Evolutionary conservation across 2,797 vertebrate genomes (phyloP).

Genomic region (Crenichthys baileyi): DNA sequence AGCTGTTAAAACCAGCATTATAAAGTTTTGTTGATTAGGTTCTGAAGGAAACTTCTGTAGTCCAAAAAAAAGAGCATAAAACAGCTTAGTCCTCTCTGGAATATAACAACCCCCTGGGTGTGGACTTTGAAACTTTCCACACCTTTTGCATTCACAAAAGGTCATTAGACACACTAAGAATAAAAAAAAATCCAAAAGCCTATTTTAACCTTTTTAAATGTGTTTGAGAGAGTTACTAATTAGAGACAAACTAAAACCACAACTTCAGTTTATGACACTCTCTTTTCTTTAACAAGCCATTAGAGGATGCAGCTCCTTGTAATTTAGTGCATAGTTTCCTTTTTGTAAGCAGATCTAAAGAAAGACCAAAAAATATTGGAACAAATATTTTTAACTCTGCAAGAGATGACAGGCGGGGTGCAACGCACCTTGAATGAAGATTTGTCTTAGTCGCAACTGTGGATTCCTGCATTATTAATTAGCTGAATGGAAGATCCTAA

Average conservation of each 20-base stretch:
- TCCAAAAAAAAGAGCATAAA: background rate
- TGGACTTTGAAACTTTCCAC: conserved; percentile 2
- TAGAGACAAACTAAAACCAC: background rate
- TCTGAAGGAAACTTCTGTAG: background rate
- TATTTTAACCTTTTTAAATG: conserved; percentile 1
- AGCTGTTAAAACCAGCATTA: background rate
- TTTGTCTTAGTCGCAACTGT: background rate
- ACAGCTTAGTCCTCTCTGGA: background rate
- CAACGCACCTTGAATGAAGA: background rate
- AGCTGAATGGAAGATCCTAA: background rate
- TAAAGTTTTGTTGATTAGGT: background rate
- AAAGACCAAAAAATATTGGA: background rate
- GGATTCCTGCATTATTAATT: background rate
- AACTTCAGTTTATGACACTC: background rate
- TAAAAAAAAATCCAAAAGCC: background rate
- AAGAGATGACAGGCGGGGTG: background rate
- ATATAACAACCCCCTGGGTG: background rate
- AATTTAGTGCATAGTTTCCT: conserved; percentile 1
- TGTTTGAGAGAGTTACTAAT: conserved; percentile 4
- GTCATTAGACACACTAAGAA: background rate
- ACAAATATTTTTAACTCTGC: background rate
- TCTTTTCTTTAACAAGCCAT: conserved; percentile 4
- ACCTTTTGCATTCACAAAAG: background rate
- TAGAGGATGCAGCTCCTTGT: background rate
- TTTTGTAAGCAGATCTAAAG: background rate